Evolutionary conservation across 1,140 invertebrate species (phyloP).

Genomic region (Drosophila burlai): DNA sequence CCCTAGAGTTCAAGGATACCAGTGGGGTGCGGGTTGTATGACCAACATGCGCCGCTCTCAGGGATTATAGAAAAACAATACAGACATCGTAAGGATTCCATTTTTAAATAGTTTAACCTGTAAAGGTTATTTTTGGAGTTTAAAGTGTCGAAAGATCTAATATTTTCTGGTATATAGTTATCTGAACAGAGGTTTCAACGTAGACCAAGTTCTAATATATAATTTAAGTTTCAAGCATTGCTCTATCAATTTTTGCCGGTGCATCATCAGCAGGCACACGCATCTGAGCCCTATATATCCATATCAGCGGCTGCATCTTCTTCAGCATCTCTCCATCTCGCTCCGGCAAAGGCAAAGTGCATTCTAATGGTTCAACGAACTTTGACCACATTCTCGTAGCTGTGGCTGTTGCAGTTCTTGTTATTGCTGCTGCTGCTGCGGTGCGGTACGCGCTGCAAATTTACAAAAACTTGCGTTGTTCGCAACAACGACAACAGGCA

Average conservation of each 20-base stretch:
- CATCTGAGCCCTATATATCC: conserved; percentile 9
- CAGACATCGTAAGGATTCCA: background rate
- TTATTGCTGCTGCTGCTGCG: conserved; percentile 26
- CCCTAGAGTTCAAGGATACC: conserved; percentile 50
- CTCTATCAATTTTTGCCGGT: conserved; percentile 8
- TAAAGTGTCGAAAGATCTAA: background rate
- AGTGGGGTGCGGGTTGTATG: background rate
- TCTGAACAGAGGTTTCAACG: background rate
- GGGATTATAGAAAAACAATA: background rate
- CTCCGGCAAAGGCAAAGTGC: conserved; percentile 40
- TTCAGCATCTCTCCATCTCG: conserved; percentile 4
- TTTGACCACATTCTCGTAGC: conserved; percentile 69
- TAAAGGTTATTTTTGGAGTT: too few species aligned
- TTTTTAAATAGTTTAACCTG: background rate
- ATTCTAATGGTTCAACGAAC: conserved; percentile 74
- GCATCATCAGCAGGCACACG: conserved; percentile 7
- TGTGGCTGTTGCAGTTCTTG: conserved; percentile 33
- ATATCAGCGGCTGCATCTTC: conserved; percentile 26
- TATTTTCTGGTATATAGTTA: background rate
- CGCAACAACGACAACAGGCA: conserved; percentile 19
- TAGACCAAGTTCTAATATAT: background rate
- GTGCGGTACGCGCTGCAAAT: conserved; percentile 57
- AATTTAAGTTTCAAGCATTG: background rate
- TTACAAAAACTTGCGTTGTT: conserved; percentile 48
- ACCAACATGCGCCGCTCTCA: background rate